Base-by-base conservation (phyloP, 2,113 vertebrate genomes). In the Trematocara stigmaticum region DNA sequence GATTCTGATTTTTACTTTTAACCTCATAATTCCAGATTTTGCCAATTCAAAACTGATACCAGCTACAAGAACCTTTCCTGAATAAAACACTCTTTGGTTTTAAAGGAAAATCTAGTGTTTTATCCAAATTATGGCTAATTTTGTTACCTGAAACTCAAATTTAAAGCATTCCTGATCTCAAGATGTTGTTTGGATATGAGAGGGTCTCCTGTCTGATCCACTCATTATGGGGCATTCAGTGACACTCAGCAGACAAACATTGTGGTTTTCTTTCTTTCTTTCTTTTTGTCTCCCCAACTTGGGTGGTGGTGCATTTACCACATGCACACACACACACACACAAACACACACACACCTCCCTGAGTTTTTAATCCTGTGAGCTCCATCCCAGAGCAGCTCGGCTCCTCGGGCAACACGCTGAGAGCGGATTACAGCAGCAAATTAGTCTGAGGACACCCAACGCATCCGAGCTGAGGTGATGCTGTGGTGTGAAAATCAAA, bases 401-500 rank as follows among this genome's bases (percentile, higher is more conserved):
- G 83, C 59, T 89, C 90, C 81, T 80, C 8, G 3, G 84, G 86
- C 81, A 64, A 78, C 91, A 90, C 52, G 85, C 92, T 86, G 88
- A 35, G 79, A 53, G 74, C 56, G 84, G 91, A 94, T 92, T 91
- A 93, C 91, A 90, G 85, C 87, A 83, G 89, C 79, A 92, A 93
- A 92, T 90, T 87, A 91, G 90, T 71, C 55, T 40, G 85, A 88
- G 83, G 56, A 84, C 79, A 82, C 61, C 86, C 23, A 31, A 42
- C 57, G 47, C 76, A 45, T 78, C 87, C 18, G 29, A 47, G 57
- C 57, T 35, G 10, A 11, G 10, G 64, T 31, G 89, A 92, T 11
- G 82, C 89, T 78, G 79, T 12, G 91, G 90, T 93, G 94, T 89
- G 74, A 88, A 92, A 95, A 91, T 85, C 91, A 92, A 94, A 93